A percentile compares a stretch with the other conserved stretches of the same genome.
phyloP scores from a whole-genome alignment of 2,113 vertebrate genomes.

The Balaeniceps rex region DNA sequence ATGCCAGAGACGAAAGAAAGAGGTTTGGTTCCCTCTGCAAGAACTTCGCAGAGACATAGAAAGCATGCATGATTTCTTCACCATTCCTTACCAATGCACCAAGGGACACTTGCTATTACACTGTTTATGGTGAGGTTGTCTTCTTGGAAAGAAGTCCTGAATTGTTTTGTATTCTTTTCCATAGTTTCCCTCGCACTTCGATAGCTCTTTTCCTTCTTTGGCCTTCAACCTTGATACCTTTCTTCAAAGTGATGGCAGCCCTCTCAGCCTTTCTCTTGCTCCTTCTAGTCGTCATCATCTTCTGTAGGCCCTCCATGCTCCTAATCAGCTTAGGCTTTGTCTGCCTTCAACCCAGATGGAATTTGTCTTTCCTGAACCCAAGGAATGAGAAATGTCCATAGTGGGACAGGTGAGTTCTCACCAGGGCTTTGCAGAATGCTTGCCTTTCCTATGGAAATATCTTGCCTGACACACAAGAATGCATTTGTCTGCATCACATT shows the following conservation, averaged over 20 bases:
- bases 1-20: not conserved
- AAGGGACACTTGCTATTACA: not conserved
- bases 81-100: not conserved
- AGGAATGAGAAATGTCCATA: not conserved
- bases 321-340: not conserved
- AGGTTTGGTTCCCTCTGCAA: not conserved
- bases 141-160: not conserved
- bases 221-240: not conserved
- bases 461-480: too few species aligned
- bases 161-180: not conserved
- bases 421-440: too few species aligned
- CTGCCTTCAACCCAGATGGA: not conserved
- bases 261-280: not conserved
- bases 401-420: not conserved
- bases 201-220: not conserved
- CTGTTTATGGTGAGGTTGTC: not conserved
- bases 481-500: too few species aligned
- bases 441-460: too few species aligned
- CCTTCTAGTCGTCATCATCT: not conserved
- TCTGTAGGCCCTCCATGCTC: not conserved
- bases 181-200: not conserved
- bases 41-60: not conserved
- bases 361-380: not conserved
- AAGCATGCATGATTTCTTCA: not conserved
- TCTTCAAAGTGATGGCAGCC: not conserved